Evolutionary conservation across 2,888 invertebrate species (phyloP), one percentile per base, ranked within the genome.

Genomic region (Sarcophaga caerulescens): DNA sequence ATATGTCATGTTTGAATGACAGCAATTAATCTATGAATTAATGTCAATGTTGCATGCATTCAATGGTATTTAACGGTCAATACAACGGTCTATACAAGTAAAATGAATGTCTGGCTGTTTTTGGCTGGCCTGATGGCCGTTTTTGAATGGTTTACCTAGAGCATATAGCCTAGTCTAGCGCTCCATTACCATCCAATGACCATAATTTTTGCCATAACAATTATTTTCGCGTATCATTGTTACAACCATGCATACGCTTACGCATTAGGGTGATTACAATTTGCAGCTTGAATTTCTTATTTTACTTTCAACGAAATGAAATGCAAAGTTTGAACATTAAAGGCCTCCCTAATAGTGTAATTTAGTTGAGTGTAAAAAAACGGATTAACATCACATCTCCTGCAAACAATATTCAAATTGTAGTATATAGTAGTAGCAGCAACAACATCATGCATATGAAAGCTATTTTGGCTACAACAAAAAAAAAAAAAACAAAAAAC

Each of bases 11-110:
- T 79, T 75, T 75, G 70, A 84, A 84, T 84, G 84, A 84, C 84
- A 84, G 84, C 84, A 84, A 84, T 84, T 84, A 84, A 84, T 84
- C 84, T 84, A 84, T 84, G 79, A 84, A 84, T 84, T 84, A 84
- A 84, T 84, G 84, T 80, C 84, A 84, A 80, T 80, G 84, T 84
- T 84, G 84, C 84, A 84, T 84, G 84, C 79, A 79, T 84, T 84
- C 84, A 71, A 71, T 84, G 84, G 84, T 84, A 80, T 84, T 84
- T 84, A 84, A 84, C 84, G 84, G 70, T 71, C 79, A 79, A 75
- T 80, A 70, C 66, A 79, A n/a, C n/a, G n/a, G 70, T 6, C 68
- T 52, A 52, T 52, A 52, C 52, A 52, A 35, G 52, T 17, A 52
- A 52, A 52, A 52, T 52, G 52, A 52, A 14, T 12, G 77, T 74